Conservation (phyloP, 1,140 invertebrate genomes). For the Drosophila prosaltans region DNA sequence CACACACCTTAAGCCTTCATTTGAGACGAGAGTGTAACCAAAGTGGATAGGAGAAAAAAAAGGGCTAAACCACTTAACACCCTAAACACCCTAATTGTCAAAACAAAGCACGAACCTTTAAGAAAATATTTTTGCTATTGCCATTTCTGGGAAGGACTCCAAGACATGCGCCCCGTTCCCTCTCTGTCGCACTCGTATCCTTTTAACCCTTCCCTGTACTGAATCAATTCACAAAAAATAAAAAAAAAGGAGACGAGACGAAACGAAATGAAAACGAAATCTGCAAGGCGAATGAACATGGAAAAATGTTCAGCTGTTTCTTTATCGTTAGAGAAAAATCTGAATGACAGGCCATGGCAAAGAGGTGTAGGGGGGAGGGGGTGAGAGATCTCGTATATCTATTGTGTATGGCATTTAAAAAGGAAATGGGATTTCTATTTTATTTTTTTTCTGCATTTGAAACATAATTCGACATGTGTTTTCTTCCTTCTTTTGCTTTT, state of each 20-base stretch:
- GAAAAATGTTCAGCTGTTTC: constrained; percentile 66
- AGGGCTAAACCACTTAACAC: constrained; percentile 82
- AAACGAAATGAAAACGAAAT: constrained; percentile 55
- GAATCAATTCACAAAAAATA: constrained; percentile 73
- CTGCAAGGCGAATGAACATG: constrained; percentile 55
- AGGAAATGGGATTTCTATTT: constrained; percentile 58
- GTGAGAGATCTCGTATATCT: constrained; percentile 53
- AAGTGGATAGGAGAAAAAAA: constrained; percentile 29
- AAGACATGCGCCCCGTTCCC: background rate
- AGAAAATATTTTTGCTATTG: constrained; percentile 51
- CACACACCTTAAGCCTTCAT: constrained; percentile 69
- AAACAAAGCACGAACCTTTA: constrained; percentile 67
- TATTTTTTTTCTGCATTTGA: background rate
- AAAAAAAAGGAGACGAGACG: constrained; percentile 68
- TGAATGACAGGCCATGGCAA: constrained; percentile 6
- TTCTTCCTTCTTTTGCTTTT: background rate
- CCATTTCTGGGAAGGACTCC: constrained; percentile 48
- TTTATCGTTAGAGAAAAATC: constrained; percentile 76
- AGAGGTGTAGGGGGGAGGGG: constrained; percentile 6
- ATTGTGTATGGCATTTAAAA: constrained; percentile 66
- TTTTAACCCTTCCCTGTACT: constrained; percentile 76
- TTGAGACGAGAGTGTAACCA: constrained; percentile 49
- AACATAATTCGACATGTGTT: constrained; percentile 65
- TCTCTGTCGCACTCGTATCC: background rate
- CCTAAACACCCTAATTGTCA: constrained; percentile 81